A percentile compares a stretch with the other conserved stretches of the same genome.
These are phyloP conservation scores for Amiota minor DNA, from an alignment of 2,888 invertebrate genomes.

Conservation along the genomic window DNA sequence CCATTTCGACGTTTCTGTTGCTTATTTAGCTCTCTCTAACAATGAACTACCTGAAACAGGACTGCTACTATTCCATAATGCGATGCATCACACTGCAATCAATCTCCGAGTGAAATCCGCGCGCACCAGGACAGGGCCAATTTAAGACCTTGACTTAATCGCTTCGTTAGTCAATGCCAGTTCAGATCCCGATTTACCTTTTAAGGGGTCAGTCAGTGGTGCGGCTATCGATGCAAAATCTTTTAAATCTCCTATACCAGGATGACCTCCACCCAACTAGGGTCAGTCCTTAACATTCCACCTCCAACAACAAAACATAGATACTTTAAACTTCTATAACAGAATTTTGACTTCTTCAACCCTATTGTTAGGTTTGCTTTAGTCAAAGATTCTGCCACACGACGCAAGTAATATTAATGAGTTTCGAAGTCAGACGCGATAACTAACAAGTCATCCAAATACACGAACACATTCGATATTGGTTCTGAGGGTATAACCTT, in stretches of 20 bases:
- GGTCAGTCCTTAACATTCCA: background rate
- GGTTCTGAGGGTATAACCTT: conserved; percentile 38
- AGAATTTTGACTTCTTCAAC: conserved; percentile 32
- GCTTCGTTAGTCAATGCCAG: too few species aligned
- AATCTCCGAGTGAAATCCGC: background rate
- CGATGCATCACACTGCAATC: background rate
- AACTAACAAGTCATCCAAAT: conserved; percentile 38
- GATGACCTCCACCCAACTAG: background rate
- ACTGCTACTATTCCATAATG: background rate
- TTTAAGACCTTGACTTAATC: too few species aligned
- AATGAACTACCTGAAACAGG: background rate
- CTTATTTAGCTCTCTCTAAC: conserved; percentile 27
- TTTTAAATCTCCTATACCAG: too few species aligned
- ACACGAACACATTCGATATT: conserved; percentile 33
- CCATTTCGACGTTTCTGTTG: conserved; percentile 44
- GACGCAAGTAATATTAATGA: conserved; percentile 21
- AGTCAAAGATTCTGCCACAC: conserved; percentile 24
- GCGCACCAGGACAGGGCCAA: background rate
- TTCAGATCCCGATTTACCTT: background rate
- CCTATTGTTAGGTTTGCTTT: conserved; percentile 33
- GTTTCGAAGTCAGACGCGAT: conserved; percentile 34
- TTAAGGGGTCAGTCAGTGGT: background rate
- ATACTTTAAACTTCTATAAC: conserved; percentile 30
- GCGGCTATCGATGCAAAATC: too few species aligned
- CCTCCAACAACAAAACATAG: conserved; percentile 13